Percentiles rank a stretch among this genome's conserved stretches.
These are phyloP conservation scores for Triplophysa bombifrons DNA, from an alignment of 2,797 vertebrate genomes.

Conservation along the genomic window DNA sequence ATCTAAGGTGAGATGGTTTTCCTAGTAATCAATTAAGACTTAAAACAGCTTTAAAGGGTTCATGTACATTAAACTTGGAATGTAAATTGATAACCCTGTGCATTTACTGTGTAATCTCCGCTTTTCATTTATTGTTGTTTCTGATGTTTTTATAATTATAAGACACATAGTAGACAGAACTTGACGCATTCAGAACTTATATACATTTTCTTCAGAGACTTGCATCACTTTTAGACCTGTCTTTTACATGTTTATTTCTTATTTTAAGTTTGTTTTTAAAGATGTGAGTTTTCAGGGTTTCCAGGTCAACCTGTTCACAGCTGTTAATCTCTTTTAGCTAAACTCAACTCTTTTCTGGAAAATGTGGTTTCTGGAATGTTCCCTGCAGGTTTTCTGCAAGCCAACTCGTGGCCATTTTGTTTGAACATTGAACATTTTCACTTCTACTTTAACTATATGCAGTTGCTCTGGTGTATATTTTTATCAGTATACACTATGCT, in stretches of 20 bases:
- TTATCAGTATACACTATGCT: not conserved
- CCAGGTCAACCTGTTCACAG: not conserved
- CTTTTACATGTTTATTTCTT: not conserved
- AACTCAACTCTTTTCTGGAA: not conserved
- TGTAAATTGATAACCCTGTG: not conserved
- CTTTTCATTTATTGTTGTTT: slow-evolving; percentile 1
- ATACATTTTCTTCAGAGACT: not conserved
- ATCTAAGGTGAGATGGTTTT: slow-evolving; percentile 82
- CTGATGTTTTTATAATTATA: not conserved
- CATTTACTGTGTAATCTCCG: not conserved
- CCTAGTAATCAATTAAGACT: not conserved
- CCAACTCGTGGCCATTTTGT: not conserved
- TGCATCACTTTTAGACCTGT: not conserved
- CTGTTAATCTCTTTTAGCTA: slow-evolving; percentile 9
- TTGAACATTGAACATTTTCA: not conserved
- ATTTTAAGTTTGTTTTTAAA: not conserved
- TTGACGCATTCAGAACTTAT: not conserved
- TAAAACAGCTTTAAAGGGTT: not conserved
- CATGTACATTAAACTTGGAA: not conserved
- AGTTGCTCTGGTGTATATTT: not conserved
- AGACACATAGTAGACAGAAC: not conserved
- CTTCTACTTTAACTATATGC: not conserved
- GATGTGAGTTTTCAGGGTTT: not conserved
- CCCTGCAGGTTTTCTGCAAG: not conserved
- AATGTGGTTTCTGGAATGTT: slow-evolving; percentile 1